Evolutionary conservation across 2,888 invertebrate genomes (phyloP).

Genomic region (Plusia festucae): DNA sequence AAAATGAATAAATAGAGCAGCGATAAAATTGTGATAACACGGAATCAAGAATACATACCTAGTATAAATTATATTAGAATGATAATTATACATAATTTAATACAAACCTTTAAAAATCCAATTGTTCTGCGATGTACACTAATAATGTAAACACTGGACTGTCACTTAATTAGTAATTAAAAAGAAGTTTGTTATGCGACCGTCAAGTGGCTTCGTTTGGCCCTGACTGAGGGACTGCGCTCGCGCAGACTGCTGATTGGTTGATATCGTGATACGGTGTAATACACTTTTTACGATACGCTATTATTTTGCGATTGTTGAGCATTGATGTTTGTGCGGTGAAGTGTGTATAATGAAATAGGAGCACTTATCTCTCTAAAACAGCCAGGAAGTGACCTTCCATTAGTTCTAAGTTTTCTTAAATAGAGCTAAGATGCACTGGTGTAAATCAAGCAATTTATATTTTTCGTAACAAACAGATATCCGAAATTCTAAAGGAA

Average conservation of each 20-base stretch:
- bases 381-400: too few relatives aligned
- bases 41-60: not conserved
- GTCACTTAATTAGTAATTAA: constrained; percentile 7
- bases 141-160: constrained; percentile 20
- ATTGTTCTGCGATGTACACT: not conserved
- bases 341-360: not conserved
- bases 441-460: too few relatives aligned
- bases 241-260: constrained; percentile 38
- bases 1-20: not conserved
- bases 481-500: too few relatives aligned
- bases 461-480: too few relatives aligned
- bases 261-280: constrained; percentile 25
- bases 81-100: not conserved
- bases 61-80: not conserved
- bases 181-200: constrained; percentile 30
- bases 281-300: constrained; percentile 14
- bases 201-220: constrained; percentile 53
- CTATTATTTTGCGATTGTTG: constrained; percentile 24
- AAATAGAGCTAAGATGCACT: too few relatives aligned
- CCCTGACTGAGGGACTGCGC: constrained; percentile 64
- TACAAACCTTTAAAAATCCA: constrained; percentile 22
- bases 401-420: too few relatives aligned
- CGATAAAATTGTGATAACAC: not conserved
- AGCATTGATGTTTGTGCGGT: constrained; percentile 2
- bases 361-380: not conserved